These are phyloP conservation scores for Haliclona indistincta DNA, from an alignment of 37 sponge, comb jelly and placozoan genomes.

Conservation along the genomic window DNA sequence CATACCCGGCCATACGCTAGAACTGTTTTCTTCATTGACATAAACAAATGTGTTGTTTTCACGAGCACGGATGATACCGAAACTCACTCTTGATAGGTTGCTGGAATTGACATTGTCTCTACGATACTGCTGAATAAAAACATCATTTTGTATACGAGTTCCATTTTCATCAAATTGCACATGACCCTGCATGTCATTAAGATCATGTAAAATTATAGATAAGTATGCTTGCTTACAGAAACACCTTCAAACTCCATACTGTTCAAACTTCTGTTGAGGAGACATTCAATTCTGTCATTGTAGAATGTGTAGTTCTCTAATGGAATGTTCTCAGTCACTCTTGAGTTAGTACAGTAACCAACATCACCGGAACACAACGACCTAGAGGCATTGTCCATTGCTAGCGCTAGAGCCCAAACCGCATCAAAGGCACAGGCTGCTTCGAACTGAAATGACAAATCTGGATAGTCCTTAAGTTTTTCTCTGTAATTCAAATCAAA, in stretches of 20 bases:
- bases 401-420: background rate
- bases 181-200: slow-evolving; percentile 4
- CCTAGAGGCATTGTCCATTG: background rate
- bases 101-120: background rate
- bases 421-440: background rate
- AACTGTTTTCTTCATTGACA: background rate
- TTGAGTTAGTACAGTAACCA: background rate
- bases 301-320: background rate
- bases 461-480: background rate
- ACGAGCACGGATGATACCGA: no score
- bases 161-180: slow-evolving; percentile 4
- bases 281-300: background rate
- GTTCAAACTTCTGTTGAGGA: background rate
- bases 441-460: no score
- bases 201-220: no score
- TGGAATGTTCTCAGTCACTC: background rate
- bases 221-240: background rate
- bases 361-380: background rate
- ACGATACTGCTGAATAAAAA: slow-evolving; percentile 3
- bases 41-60: no score
- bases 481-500: background rate
- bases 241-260: background rate
- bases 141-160: background rate
- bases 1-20: slow-evolving; percentile 15
- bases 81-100: background rate